Evolutionary conservation across 2,797 vertebrate species (phyloP), one percentile per base, ranked within the genome.

Genomic region (Liasis olivaceus): DNA sequence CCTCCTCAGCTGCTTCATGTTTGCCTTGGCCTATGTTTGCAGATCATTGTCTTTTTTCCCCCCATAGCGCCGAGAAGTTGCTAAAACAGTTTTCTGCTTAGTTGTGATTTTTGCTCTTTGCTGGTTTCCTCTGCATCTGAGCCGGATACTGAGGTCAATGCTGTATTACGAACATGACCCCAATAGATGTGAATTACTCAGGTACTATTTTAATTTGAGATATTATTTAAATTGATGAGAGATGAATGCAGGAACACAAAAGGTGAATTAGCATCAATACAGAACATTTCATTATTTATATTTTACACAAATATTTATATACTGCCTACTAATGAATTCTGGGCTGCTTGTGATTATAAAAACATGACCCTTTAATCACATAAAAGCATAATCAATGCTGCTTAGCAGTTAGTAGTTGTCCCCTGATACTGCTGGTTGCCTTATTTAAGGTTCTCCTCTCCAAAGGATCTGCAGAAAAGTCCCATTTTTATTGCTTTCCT

Each of bases 91-190:
- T 92, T 99, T 99, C 98, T 99, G 99, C 95, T 98, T 99, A 60
- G 99, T 99, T 4, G 98, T 99, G 89, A 99, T 99, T 96, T 99
- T 99, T 96, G 99, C 99, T 87, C 98, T 99, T 47, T 99, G 99
- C 97, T 99, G 99, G 99, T 99, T 99, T 95, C 99, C 99, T 54
- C 97, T 99, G 92, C 99, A 99, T 95, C 97, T 99, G 93, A 98
- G 99, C 95, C 98, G 99, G 94, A 98, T 99, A 94, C 97, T 99
- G 91, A 99, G 99, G 97, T 98, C 98, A 97, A 98, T 96, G 36
- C 95, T 98, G 36, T 99, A 99, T 88, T 59, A 95, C 20, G 95
- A 97, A 91, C 58, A 47, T 3, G 98, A 99, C 66, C 95, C 90
- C 6, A 94, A 89, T 54, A 98, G 99, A 92, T 99, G 99, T 96